These are phyloP conservation scores for Notiomystis cincta DNA, from an alignment of 2,113 vertebrate species.

Conservation along the genomic window DNA sequence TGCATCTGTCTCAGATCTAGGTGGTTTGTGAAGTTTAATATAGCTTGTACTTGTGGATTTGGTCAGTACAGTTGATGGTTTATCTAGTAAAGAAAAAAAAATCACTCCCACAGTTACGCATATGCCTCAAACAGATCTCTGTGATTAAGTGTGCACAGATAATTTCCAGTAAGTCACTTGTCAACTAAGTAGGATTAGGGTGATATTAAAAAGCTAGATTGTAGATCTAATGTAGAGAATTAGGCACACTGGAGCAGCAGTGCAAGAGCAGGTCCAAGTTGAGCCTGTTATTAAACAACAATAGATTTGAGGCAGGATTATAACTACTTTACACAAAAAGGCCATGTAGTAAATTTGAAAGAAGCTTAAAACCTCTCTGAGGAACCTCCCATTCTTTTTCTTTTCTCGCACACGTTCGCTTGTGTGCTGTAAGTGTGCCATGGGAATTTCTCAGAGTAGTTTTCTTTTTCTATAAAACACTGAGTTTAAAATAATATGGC, in stretches of 20 bases:
- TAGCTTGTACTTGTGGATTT: not conserved
- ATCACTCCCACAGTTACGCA: not conserved
- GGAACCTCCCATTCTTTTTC: not conserved
- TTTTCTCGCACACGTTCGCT: rapidly evolving
- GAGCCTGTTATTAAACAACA: not conserved
- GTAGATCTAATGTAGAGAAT: not conserved
- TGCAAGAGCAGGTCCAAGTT: not conserved
- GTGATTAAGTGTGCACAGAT: not conserved
- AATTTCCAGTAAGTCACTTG: not conserved
- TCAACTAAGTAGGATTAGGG: not conserved
- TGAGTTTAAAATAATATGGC: not conserved
- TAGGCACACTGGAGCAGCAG: not conserved
- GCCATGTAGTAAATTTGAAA: not conserved
- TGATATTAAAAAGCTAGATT: not conserved
- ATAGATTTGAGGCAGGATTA: not conserved
- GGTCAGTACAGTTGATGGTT: not conserved
- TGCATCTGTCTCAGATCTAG: not conserved
- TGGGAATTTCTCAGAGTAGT: not conserved
- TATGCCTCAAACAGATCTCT: not conserved
- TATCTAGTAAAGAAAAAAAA: not conserved
- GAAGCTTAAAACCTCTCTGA: not conserved
- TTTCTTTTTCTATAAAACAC: not conserved
- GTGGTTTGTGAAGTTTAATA: not conserved
- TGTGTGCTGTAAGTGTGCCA: not conserved
- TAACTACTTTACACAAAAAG: not conserved